These are phyloP conservation scores for Phrynosoma blainvillii DNA, from an alignment of 2,113 vertebrate genomes.

Conservation along the genomic window DNA sequence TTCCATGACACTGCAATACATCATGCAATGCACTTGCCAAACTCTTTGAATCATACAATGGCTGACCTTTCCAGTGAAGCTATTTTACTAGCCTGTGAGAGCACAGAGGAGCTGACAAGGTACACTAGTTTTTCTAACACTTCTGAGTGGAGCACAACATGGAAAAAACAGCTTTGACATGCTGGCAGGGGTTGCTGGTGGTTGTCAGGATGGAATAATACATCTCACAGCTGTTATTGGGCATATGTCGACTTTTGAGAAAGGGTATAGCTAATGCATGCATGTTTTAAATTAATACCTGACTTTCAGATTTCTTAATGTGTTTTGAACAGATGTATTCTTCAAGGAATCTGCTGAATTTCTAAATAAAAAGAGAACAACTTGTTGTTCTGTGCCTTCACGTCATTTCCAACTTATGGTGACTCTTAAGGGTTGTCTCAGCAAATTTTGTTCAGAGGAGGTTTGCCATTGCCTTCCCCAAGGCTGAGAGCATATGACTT, in stretches of 20 bases:
- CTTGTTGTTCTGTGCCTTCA: too few relatives aligned
- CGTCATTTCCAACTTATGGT: too few relatives aligned
- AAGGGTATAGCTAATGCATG: background rate
- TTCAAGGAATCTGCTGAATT: background rate
- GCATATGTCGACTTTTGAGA: background rate
- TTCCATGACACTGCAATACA: constrained; percentile 94
- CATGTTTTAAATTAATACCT: background rate
- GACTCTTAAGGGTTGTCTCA: too few relatives aligned
- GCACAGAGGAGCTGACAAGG: constrained; percentile 90
- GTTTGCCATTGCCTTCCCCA: too few relatives aligned
- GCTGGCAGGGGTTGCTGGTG: background rate
- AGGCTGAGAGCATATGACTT: too few relatives aligned
- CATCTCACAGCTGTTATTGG: background rate
- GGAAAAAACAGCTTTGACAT: background rate
- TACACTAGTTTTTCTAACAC: constrained; percentile 45
- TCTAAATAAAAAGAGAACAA: background rate
- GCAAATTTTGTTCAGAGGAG: too few relatives aligned
- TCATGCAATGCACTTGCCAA: constrained; percentile 92
- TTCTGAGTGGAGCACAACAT: background rate
- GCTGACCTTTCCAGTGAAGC: constrained; percentile 92
- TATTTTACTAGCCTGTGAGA: constrained; percentile 87
- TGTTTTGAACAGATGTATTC: background rate
- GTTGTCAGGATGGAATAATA: background rate
- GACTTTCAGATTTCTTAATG: background rate
- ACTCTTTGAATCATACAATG: constrained; percentile 88